Base-by-base conservation (phyloP, 2,797 vertebrate genomes). In the Danionella dracula region DNA sequence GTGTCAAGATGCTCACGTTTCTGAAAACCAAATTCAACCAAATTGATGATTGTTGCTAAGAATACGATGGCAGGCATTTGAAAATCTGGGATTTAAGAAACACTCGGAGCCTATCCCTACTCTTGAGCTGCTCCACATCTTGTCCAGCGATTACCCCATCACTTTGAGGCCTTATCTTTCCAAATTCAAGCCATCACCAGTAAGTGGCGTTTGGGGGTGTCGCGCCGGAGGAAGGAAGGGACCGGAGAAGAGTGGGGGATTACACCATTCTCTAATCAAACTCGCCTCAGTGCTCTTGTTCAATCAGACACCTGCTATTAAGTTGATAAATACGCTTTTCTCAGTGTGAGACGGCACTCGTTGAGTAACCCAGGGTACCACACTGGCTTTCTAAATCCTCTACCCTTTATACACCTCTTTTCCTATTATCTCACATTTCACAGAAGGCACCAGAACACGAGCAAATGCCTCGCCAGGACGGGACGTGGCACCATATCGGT, bases 281-380 rank as follows among this genome's bases (percentile, higher is more conserved):
- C 87, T 87, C 85, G 81, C 49, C 66, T 69, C 66, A 71, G 53
- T 65, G 29, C 63, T 65, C 72, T 57, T 86, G 85, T 88, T 87
- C 87, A 88, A 89, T 88, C 85, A 90, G 85, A 89, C 87, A 88
- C 88, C 88, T 89, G 88, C 87, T 87, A 91, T 91, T 90, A 90
- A 85, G 84, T 85, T 88, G 85, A 89, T 88, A 90, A 89, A 89
- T 88, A 89, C 86, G 88, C 84, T 88, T 88, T 90, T 89, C 87
- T 66, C 87, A 87, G 87, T 86, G 81, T 85, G 88, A 80, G 82
- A 81, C 82, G 80, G 63, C 84, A 83, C 83, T 80, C 83, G 82
- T 82, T 78, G 84, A 88, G 85, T 85, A 85, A 83, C 85, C 85
- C 84, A 83, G 76, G 82, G 84, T 83, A 81, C 79, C 75, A 79